A percentile compares a stretch with the other conserved stretches of the same genome.
These are phyloP conservation scores for Aphaenogaster ashmeadi DNA, from an alignment of 1,140 invertebrate genomes.

Conservation along the genomic window DNA sequence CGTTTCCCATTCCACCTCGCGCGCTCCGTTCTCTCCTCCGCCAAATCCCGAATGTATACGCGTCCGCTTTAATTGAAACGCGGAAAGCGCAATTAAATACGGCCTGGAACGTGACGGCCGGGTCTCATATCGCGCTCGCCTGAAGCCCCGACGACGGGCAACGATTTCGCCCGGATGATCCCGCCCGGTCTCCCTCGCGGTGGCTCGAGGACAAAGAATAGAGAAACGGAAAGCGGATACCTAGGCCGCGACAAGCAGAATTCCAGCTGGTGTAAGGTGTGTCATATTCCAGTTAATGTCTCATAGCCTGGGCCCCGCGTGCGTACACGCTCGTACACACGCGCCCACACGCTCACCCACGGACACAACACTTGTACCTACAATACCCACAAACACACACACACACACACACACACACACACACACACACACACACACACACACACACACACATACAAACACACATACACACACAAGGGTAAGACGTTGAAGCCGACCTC, in stretches of 20 bases:
- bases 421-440: neutral
- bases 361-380: neutral
- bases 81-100: conserved; percentile 17
- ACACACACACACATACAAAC: neutral
- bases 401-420: neutral
- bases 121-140: neutral
- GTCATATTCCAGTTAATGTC: conserved; percentile 68
- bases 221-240: conserved; percentile 62
- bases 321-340: conserved; percentile 29
- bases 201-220: conserved; percentile 49
- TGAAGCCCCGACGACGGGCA: neutral
- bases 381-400: neutral
- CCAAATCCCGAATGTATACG: neutral
- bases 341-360: neutral
- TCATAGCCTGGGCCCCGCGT: conserved; percentile 38
- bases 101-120: neutral
- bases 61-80: conserved; percentile 33
- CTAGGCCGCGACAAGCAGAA: conserved; percentile 57
- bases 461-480: neutral
- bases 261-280: conserved; percentile 66
- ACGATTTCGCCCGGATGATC: conserved; percentile 4
- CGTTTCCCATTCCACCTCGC: neutral
- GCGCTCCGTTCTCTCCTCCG: neutral
- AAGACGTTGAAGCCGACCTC: conserved; percentile 56
- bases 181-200: neutral